Evolutionary conservation across 2,888 invertebrate genomes (phyloP), one percentile per base, ranked within the genome.

Genomic region (Nysson spinosus): DNA sequence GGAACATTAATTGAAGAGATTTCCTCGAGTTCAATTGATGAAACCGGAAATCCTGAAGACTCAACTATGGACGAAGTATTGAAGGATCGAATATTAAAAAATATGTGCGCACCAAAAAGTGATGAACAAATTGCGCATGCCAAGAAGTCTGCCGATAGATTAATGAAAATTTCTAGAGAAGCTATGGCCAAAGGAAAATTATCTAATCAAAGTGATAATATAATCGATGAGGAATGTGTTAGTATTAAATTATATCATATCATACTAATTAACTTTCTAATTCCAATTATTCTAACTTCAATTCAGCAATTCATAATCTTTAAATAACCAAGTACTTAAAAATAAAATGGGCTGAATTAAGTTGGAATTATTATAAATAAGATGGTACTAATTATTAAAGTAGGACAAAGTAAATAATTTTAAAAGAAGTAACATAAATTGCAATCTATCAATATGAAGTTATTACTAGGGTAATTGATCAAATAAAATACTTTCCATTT

Each of bases 131-230:
- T 61, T 2, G 66, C 56, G 16, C 61, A 34, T 12, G 71, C 37
- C n/a, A 77, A 44, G 37, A 58, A 19, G 37, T 69, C 64, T 1
- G 77, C 75, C 1, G 67, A 68, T 4, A 57, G 60, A 17, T 35
- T 78, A 43, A 77, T 62, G 51, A 60, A 28, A 14, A 40, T 35
- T 0, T 65, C 64, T 3, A 55, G 64, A 11, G 50, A 55, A 30
- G 61, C 78, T 7, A 78, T 78, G 73, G 56, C 54, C 1, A 46
- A 65, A 11, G 61, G 68, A 17, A 75, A 75, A 65, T 28, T 56
- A 4, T 1, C 52, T 7, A 30, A 40, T 1, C 30, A 46, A 11
- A 1, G 54, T 2, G 12, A 22, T 0, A 1, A 7, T 1, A 11
- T 3, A 7, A 26, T 11, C 9, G 28, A 16, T 20, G 37, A 57